Percentiles rank a stretch among this genome's conserved stretches.
phyloP scores from a whole-genome alignment of 1,140 invertebrate species.

The Bombus picipes region DNA sequence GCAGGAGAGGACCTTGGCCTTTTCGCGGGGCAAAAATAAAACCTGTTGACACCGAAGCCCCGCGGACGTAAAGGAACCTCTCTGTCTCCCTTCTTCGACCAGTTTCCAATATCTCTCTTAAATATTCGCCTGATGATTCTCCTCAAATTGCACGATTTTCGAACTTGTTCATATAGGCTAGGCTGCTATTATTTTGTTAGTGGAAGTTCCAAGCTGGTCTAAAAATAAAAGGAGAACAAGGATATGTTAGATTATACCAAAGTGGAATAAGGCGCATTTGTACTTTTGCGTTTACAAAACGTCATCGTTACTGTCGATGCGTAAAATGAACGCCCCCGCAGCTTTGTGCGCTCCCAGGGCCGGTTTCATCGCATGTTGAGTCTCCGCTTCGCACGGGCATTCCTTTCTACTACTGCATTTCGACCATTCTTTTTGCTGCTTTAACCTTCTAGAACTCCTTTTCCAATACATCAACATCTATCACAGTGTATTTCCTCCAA shows the following conservation, averaged over 20 bases:
- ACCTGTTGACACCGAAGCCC: slow-evolving; percentile 73
- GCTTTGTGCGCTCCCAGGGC: neutral
- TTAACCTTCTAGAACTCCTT: neutral
- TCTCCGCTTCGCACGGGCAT: neutral
- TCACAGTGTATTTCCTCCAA: neutral
- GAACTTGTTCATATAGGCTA: neutral
- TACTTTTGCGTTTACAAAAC: neutral
- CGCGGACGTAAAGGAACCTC: slow-evolving; percentile 64
- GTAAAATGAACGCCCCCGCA: slow-evolving; percentile 29
- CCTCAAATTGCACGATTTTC: slow-evolving; percentile 7
- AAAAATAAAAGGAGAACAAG: neutral
- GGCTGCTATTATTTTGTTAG: neutral
- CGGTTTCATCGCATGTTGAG: neutral
- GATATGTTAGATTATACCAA: neutral
- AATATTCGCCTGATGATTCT: slow-evolving; percentile 1
- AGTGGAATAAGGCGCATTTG: neutral
- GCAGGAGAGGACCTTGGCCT: slow-evolving; percentile 72
- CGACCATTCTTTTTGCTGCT: neutral
- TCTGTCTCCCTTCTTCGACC: slow-evolving; percentile 10
- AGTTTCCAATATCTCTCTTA: slow-evolving; percentile 24
- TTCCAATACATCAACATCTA: no score
- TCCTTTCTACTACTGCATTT: neutral
- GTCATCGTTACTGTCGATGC: slow-evolving; percentile 20
- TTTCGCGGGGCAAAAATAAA: slow-evolving; percentile 73
- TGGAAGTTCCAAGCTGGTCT: neutral